These are phyloP conservation scores for Leistus spinibarbis DNA, from an alignment of 2,888 invertebrate species.

Conservation along the genomic window DNA sequence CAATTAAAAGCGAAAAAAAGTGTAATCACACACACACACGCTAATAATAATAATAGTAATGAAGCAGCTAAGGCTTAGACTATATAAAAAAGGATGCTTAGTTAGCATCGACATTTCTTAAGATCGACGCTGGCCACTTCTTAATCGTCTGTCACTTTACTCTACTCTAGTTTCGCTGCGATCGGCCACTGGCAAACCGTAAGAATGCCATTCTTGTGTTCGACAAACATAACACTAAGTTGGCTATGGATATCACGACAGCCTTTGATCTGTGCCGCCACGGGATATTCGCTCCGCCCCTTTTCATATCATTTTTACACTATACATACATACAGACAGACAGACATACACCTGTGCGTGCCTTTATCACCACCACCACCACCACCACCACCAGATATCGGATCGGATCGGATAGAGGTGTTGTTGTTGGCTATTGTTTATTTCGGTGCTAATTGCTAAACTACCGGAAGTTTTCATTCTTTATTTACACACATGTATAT, in stretches of 20 bases:
- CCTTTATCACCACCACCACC: no score
- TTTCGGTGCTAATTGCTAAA: no score
- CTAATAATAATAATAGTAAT: conserved; percentile 12
- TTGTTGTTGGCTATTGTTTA: not conserved
- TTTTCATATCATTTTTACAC: conserved; percentile 44
- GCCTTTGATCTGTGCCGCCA: conserved; percentile 45
- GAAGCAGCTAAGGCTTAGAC: not conserved
- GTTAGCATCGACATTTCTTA: conserved; percentile 17
- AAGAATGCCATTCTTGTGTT: conserved; percentile 38
- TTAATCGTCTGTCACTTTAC: not conserved
- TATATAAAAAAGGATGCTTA: not conserved
- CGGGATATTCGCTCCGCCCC: conserved; percentile 43
- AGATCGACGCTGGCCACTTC: not conserved
- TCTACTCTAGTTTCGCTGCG: not conserved
- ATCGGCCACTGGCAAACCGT: not conserved
- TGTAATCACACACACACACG: conserved; percentile 14
- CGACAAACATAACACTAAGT: conserved; percentile 38
- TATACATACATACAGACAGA: conserved; percentile 12
- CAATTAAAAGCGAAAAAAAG: conserved; percentile 16
- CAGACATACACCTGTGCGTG: not conserved
- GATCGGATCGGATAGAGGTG: no score
- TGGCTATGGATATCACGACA: conserved; percentile 45
- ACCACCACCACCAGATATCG: no score
- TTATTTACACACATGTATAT: no score
- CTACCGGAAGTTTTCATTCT: no score